Evolutionary conservation across 2,797 vertebrate genomes (phyloP).

Genomic region (Phataginus tetradactyla): DNA sequence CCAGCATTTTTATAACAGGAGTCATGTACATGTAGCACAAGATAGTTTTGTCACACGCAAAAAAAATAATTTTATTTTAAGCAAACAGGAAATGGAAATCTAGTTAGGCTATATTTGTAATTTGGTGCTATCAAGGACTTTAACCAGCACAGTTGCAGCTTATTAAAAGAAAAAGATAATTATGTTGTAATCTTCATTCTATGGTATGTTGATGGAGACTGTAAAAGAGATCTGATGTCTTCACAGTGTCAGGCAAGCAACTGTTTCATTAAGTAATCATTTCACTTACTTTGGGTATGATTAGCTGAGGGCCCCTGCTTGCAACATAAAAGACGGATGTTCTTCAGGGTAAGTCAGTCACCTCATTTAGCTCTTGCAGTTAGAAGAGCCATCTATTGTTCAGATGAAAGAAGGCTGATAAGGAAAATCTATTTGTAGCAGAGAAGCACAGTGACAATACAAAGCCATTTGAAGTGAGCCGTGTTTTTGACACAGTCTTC

Average conservation of each 20-base stretch:
- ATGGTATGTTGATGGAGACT: background rate
- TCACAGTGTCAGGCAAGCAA: background rate
- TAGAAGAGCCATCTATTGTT: conserved; percentile 14
- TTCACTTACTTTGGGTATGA: background rate
- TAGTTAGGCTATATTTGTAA: background rate
- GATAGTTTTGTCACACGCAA: background rate
- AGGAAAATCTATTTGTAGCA: background rate
- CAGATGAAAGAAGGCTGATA: conserved; percentile 43
- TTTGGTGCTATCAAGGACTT: background rate
- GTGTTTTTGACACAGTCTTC: background rate
- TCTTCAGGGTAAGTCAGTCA: conserved; percentile 28
- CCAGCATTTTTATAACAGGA: background rate
- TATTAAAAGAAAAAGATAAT: conserved; percentile 44
- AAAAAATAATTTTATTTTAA: conserved; percentile 1
- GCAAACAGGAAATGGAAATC: conserved; percentile 19
- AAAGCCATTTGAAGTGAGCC: background rate
- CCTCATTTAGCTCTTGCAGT: conserved; percentile 34
- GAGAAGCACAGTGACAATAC: background rate
- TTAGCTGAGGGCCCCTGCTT: conserved; percentile 9
- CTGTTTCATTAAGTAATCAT: conserved; percentile 25
- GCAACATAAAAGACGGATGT: background rate
- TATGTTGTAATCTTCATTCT: conserved; percentile 32
- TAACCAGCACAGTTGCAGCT: background rate
- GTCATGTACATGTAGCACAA: background rate
- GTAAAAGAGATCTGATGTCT: background rate